Conservation (phyloP, 2,113 vertebrate species). For the Epinephelus fuscoguttatus region DNA sequence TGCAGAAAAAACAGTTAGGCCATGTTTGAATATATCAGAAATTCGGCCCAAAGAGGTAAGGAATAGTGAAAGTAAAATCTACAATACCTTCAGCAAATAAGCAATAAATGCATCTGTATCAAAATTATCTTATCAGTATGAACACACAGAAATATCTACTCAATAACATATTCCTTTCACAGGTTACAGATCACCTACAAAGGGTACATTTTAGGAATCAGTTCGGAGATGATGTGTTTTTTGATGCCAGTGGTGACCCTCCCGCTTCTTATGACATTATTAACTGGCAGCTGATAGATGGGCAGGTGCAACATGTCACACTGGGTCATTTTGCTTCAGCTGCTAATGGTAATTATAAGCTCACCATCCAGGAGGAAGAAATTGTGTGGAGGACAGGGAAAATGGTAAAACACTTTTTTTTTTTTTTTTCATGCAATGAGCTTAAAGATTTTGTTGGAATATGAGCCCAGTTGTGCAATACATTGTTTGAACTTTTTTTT, state of each 20-base stretch:
- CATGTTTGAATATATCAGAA: slow-evolving; percentile 77
- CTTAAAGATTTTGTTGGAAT: background rate
- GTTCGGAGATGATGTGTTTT: slow-evolving; percentile 80
- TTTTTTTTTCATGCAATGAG: background rate
- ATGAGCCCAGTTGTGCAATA: background rate
- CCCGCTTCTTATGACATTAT: slow-evolving; percentile 84
- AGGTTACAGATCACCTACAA: slow-evolving; percentile 79
- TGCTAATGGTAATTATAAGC: slow-evolving; percentile 61
- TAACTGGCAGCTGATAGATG: slow-evolving; percentile 84
- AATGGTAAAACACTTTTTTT: slow-evolving; percentile 47
- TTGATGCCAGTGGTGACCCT: slow-evolving; percentile 82
- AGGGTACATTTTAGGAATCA: slow-evolving; percentile 77
- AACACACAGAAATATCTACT: background rate
- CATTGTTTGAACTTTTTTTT: background rate
- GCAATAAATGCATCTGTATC: background rate
- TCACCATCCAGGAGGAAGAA: slow-evolving; percentile 74
- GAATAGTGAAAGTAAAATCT: background rate
- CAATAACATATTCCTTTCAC: background rate
- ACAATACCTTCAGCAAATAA: background rate
- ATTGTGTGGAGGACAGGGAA: slow-evolving; percentile 80
- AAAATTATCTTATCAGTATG: background rate
- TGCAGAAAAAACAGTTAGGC: slow-evolving; percentile 12
- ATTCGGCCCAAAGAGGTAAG: slow-evolving; percentile 78
- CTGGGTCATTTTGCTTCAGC: slow-evolving; percentile 78
- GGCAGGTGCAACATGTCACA: slow-evolving; percentile 81